Conservation (phyloP, 2,113 vertebrate species). For the Alethe castanea region DNA sequence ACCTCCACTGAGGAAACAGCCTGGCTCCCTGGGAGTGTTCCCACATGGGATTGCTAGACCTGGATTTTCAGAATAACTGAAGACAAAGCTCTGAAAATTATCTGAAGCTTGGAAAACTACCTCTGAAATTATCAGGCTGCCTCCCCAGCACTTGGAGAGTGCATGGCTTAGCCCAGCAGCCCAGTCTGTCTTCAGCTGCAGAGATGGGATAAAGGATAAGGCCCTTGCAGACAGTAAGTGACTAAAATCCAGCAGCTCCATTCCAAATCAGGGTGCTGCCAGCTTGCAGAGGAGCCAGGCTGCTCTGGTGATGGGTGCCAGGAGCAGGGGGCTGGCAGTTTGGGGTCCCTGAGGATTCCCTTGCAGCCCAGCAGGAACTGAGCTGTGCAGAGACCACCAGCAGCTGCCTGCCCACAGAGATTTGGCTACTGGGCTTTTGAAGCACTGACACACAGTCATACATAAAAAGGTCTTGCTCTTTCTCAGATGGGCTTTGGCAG, state of each 20-base stretch:
- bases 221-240: not conserved
- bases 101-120: not conserved
- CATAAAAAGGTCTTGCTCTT: not conserved
- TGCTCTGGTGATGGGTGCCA: accelerated
- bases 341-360: not conserved
- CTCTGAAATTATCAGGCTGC: not conserved
- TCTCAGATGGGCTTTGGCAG: not conserved
- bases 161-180: not conserved
- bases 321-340: not conserved
- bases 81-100: not conserved
- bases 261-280: not conserved
- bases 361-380: not conserved
- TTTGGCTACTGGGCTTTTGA: not conserved
- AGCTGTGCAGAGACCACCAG: not conserved
- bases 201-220: not conserved
- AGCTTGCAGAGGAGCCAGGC: not conserved
- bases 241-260: not conserved
- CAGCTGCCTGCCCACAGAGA: not conserved
- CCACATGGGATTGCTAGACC: not conserved
- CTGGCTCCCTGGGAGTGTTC: not conserved
- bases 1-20: not conserved
- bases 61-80: not conserved
- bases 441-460: not conserved
- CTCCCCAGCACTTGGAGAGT: not conserved
- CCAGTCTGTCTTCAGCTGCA: not conserved